These are phyloP conservation scores for Candidula unifasciata DNA, from an alignment of 2,888 invertebrate genomes.

Conservation along the genomic window DNA sequence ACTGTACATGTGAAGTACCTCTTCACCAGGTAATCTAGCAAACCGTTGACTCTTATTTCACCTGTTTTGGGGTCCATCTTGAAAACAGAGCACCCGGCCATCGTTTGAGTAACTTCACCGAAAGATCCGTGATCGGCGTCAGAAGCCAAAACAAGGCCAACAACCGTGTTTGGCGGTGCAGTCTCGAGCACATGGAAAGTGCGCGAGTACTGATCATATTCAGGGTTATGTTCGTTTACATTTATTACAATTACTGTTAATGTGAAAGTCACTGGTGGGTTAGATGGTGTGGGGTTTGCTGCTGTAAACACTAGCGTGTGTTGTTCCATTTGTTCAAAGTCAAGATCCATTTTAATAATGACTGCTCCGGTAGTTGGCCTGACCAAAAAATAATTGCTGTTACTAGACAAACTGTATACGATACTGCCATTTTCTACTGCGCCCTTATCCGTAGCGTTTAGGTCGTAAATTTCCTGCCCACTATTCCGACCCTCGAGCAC, in stretches of 20 bases:
- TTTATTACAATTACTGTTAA: conserved; percentile 60
- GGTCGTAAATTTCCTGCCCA: conserved; percentile 58
- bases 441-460: conserved; percentile 60
- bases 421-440: conserved; percentile 59
- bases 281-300: conserved; percentile 53
- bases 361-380: conserved; percentile 60
- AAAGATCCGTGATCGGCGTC: conserved; percentile 59
- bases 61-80: conserved; percentile 89
- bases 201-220: conserved; percentile 54
- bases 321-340: conserved; percentile 55
- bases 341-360: conserved; percentile 55
- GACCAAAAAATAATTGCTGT: conserved; percentile 57
- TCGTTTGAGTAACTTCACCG: conserved; percentile 32
- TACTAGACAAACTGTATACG: conserved; percentile 60
- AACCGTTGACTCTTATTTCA: conserved; percentile 89
- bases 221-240: conserved; percentile 64
- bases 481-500: conserved; percentile 57
- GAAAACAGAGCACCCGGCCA: conserved; percentile 52
- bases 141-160: conserved; percentile 57
- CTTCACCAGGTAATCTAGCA: conserved; percentile 90
- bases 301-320: conserved; percentile 58
- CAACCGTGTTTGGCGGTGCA: conserved; percentile 30
- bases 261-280: conserved; percentile 53
- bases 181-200: conserved; percentile 58
- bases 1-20: conserved; percentile 90